Evolutionary conservation across 2,113 vertebrate species (phyloP).

Genomic region (Archocentrus centrarchus): DNA sequence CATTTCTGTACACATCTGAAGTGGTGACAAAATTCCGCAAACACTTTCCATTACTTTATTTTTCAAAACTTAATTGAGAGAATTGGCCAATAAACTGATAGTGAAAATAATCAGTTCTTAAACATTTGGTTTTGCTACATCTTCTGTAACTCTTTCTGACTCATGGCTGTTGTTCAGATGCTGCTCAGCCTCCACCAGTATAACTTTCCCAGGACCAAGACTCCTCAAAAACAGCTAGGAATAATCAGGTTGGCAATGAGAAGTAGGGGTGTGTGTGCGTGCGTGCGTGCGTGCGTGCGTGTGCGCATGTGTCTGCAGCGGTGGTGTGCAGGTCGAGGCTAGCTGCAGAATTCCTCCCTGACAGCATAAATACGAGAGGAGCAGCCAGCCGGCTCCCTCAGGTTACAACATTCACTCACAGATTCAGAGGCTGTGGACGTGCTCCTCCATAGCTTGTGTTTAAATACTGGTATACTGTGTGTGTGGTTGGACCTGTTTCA

Average conservation of each 20-base stretch:
- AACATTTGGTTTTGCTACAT: neutral
- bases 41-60: neutral
- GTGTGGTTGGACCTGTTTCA: neutral
- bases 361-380: conserved; percentile 15
- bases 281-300: no score
- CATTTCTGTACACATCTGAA: no score
- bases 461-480: neutral
- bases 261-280: neutral
- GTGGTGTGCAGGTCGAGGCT: conserved; percentile 45
- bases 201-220: neutral
- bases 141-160: no score
- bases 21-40: no score
- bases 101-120: neutral
- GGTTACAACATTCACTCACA: neutral
- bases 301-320: neutral
- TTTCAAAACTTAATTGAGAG: no score
- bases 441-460: neutral
- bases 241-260: neutral
- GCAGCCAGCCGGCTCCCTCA: neutral
- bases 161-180: no score
- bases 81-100: no score
- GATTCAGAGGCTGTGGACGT: neutral
- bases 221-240: neutral
- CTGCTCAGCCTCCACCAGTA: neutral
- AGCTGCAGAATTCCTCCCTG: conserved; percentile 53